Evolutionary conservation across 2,797 vertebrate species (phyloP), one percentile per base, ranked within the genome.

Genomic region (Nannoperca obscura): DNA sequence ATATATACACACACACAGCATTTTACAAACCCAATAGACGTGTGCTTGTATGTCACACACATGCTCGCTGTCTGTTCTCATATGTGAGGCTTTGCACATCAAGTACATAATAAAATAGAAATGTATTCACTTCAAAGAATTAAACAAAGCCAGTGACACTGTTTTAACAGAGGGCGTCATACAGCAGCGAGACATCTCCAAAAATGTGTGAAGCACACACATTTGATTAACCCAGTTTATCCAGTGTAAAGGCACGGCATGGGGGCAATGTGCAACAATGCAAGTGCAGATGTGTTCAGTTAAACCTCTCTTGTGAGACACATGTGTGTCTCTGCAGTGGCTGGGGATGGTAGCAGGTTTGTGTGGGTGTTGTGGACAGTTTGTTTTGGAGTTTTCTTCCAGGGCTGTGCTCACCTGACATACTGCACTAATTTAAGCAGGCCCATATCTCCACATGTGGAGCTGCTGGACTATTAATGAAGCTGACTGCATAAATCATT

Each of bases 81-180:
- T 54, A 71, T 59, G 59, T 70, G 55, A 59, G 68, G 38, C 53
- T 44, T 44, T 64, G 71, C 49, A 44, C 57, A 64, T 87, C 69
- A 79, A 65, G 38, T 58, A 64, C 66, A 52, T 40, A 80, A 57
- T 69, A 66, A 84, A 78, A 76, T 49, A 64, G 32, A 78, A 64
- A 71, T 67, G 53, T 42, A 49, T 62, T 76, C 42, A 76, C 83
- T 82, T 79, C 83, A 88, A 69, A 83, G 69, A 69, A 84, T 74
- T 4, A 76, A 86, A 75, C 68, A 76, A 68, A 84, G 71, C 71
- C 84, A 83, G 76, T n/a, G 62, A 76, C 50, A 50, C 17, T 17
- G 72, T 74, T 82, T 81, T 86, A 78, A 74, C 57, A 87, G 81
- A 80, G 76, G 83, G 79, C 40, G 34, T 84, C 79, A 75, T 60